phyloP scores from a whole-genome alignment of 2,113 vertebrate species.

The Eonycteris spelaea region DNA sequence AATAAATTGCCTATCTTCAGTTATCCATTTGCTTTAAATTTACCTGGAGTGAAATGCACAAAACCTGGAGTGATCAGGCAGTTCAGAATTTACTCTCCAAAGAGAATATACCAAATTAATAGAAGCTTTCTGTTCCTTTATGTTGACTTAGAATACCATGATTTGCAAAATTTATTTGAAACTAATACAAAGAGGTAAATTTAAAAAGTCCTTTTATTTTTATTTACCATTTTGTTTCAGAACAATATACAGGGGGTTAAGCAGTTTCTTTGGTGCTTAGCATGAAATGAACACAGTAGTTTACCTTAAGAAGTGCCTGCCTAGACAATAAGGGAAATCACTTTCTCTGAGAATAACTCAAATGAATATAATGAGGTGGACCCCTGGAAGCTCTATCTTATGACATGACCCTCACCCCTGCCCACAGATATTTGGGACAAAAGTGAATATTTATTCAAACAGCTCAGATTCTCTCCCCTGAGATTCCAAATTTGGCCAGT shows the following conservation, averaged over 20 bases:
- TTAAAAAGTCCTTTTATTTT: not conserved
- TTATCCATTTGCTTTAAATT: not conserved
- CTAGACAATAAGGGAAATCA: not conserved
- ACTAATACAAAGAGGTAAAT: not conserved
- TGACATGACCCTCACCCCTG: not conserved
- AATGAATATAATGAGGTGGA: not conserved
- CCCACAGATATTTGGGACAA: not conserved
- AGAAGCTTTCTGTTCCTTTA: not conserved
- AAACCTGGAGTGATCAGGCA: not conserved
- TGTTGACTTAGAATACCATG: not conserved
- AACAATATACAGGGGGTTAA: not conserved
- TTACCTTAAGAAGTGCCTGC: not conserved
- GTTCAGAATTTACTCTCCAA: slow-evolving; percentile 21
- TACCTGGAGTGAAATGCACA: not conserved
- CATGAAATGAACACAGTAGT: not conserved
- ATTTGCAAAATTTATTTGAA: slow-evolving; percentile 5
- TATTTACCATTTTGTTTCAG: not conserved
- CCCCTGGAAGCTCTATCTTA: not conserved
- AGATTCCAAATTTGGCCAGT: not conserved
- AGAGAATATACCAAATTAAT: not conserved
- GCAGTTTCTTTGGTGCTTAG: not conserved
- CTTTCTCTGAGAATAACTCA: not conserved
- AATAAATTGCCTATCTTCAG: not conserved
- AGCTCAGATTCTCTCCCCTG: not conserved
- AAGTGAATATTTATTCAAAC: not conserved